Base-by-base conservation (phyloP, 2,113 vertebrate species). In the Calonectris borealis region DNA sequence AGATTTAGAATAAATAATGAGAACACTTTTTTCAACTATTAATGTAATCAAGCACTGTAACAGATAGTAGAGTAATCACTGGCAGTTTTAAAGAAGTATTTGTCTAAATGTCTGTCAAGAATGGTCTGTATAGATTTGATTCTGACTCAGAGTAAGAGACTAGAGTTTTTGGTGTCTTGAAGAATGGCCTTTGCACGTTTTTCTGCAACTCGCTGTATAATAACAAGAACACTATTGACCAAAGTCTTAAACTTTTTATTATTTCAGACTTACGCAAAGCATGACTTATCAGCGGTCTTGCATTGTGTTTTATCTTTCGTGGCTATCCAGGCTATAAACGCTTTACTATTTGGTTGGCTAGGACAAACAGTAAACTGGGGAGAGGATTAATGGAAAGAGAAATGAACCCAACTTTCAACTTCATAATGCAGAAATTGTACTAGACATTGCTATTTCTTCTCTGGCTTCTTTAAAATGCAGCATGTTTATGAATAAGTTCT, bases 301-400 rank as follows among this genome's bases (percentile, higher is more conserved):
- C 44, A 31, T 21, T 36, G 46, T 65, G 18, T 31, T 77, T 65
- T 77, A 48, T 77, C 34, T 58, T 55, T 44, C 0, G 0, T 61
- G 46, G 49, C 40, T 58, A 16, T 12, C 29, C 38, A 71, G 65
- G 36, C 40, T 70, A 44, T 29, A 60, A 93, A 65, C 2, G 7
- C 40, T 71, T 78, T 62, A 58, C 25, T 77, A 10, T 69, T 68
- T 44, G 70, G 27, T 3, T 84, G 55, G 27, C 38, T 92, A 93
- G 54, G 70, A 92, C 54, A 57, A 93, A 84, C 25, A 91, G 80
- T 83, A 86, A 97, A 77, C 54, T 79, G 46, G 3, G 8, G 8
- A 5, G 9, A 69, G 18, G 27, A 95, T 94, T 96, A 95, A 95
- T 60, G 79, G 87, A 95, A 97, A 96, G 68, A 88, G 82, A 93